Conservation (phyloP, 2,888 invertebrate species). For the Lottia scabra region DNA sequence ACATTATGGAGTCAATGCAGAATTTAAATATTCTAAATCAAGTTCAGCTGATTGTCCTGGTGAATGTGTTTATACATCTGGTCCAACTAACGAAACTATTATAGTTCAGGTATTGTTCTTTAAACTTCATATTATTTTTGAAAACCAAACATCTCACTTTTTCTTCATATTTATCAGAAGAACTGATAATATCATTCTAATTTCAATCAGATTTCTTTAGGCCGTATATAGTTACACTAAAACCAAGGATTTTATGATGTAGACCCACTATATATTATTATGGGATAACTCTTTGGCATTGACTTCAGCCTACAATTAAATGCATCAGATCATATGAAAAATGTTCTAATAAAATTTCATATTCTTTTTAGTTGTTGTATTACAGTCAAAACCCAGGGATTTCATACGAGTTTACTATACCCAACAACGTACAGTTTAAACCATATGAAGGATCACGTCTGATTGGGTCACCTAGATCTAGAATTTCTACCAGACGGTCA, state of each 20-base stretch:
- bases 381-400: slow-evolving; percentile 44
- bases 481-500: background rate
- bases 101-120: slow-evolving; percentile 80
- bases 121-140: too few species aligned
- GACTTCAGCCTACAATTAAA: too few species aligned
- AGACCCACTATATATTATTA: too few species aligned
- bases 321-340: background rate
- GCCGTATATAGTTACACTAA: too few species aligned
- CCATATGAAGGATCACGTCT: slow-evolving; percentile 28
- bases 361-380: slow-evolving; percentile 39
- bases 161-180: too few species aligned
- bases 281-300: too few species aligned
- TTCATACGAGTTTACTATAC: slow-evolving; percentile 34
- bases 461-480: background rate
- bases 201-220: too few species aligned
- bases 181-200: too few species aligned
- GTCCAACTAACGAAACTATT: slow-evolving; percentile 82
- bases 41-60: slow-evolving; percentile 52
- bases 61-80: slow-evolving; percentile 83
- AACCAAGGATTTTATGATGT: too few species aligned
- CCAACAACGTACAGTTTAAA: slow-evolving; percentile 34
- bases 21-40: slow-evolving; percentile 78
- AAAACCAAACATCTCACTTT: background rate
- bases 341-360: slow-evolving; percentile 7
- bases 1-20: slow-evolving; percentile 82